phyloP scores from a whole-genome alignment of 2,113 vertebrate species.

The Proteles cristata region DNA sequence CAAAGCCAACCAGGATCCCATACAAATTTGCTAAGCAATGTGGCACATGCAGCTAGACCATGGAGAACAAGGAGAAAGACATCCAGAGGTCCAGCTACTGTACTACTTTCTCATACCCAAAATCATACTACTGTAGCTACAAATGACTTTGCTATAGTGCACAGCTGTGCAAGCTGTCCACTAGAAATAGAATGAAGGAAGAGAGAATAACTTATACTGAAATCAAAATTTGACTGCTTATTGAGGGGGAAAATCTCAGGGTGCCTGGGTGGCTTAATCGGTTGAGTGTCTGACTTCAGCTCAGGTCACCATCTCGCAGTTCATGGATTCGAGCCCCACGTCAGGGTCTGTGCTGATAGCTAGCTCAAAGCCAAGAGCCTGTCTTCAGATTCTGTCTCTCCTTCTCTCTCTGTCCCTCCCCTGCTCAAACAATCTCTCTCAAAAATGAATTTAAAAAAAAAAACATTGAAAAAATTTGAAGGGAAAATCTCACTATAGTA shows the following conservation, averaged over 20 bases:
- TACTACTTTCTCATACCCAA: rapidly evolving
- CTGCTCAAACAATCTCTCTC: too few species aligned
- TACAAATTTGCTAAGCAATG: not conserved
- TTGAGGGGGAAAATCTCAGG: not conserved
- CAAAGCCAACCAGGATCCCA: slow-evolving; percentile 29
- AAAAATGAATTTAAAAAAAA: not conserved
- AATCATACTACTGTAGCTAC: not conserved
- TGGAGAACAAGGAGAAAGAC: not conserved
- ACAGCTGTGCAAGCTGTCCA: not conserved
- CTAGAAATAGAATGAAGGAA: not conserved
- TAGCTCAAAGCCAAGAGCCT: too few species aligned
- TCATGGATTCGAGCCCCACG: too few species aligned
- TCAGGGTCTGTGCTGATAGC: too few species aligned
- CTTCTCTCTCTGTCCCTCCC: too few species aligned
- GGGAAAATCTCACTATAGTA: not conserved
- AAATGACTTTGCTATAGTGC: not conserved
- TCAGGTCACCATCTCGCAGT: too few species aligned
- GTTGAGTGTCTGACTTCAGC: too few species aligned
- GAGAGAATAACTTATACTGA: not conserved
- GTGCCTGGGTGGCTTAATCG: too few species aligned
- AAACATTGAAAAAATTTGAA: not conserved
- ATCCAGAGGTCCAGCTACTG: slow-evolving; percentile 13
- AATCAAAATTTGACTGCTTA: not conserved
- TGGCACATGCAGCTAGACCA: not conserved
- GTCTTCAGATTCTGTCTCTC: too few species aligned